Conservation (phyloP, 2,113 vertebrate species). For the Datnioides undecimradiatus region DNA sequence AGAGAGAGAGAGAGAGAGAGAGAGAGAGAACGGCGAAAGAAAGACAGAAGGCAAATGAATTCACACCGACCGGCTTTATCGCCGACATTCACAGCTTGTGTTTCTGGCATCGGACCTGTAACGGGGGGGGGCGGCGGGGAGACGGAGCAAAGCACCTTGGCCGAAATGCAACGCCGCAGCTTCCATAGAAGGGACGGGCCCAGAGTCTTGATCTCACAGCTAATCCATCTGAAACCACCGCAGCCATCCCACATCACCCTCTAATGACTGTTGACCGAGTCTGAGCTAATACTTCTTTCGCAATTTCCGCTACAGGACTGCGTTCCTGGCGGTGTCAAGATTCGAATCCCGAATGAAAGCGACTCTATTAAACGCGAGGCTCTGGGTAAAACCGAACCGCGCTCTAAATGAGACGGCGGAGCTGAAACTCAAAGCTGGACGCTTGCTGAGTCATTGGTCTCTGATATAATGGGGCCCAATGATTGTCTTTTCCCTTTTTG, state of each 20-base stretch:
- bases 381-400: conserved; percentile 36
- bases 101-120: conserved; percentile 48
- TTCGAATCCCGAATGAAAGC: conserved; percentile 31
- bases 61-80: conserved; percentile 32
- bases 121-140: neutral
- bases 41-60: neutral
- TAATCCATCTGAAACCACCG: conserved; percentile 25
- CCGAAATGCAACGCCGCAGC: conserved; percentile 4
- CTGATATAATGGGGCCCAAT: conserved; percentile 45
- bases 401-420: conserved; percentile 37
- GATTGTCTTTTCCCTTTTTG: conserved; percentile 62
- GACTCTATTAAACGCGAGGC: conserved; percentile 14
- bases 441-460: conserved; percentile 57
- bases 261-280: neutral
- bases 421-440: conserved; percentile 43
- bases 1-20: conserved; percentile 4
- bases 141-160: conserved; percentile 29
- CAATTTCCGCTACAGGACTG: conserved; percentile 15
- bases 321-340: conserved; percentile 12
- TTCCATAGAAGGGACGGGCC: conserved; percentile 1
- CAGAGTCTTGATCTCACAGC: conserved; percentile 3
- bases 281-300: neutral
- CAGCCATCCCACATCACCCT: neutral
- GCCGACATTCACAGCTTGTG: conserved; percentile 57
- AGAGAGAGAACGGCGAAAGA: neutral